Base-by-base conservation (phyloP, 2,797 vertebrate species). In the Phylloscopus collybita region DNA sequence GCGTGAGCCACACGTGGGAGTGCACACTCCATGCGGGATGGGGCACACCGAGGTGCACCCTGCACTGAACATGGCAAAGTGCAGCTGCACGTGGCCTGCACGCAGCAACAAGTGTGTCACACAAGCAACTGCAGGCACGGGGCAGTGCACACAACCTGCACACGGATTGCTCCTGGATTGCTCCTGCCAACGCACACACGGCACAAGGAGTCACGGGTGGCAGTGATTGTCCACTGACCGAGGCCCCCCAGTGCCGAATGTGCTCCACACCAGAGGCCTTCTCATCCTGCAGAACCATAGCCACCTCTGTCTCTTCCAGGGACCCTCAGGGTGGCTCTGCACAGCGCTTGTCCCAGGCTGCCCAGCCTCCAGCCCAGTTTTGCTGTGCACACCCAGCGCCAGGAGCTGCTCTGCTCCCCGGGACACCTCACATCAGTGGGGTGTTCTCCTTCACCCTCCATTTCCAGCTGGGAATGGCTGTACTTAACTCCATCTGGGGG, bases 91-190 rank as follows among this genome's bases (percentile, higher is more conserved):
- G 1, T 9, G 40, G 30, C 7, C 19, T 16, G 34, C 40, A 12
- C 0, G 0, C 42, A 38, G 62, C 30, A 44, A 9, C 34, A 8
- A 0, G 11, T 45, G 4, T 4, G 11, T 16, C 6, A 30, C 47
- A 30, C 13, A 1, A 9, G 4, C 29, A 13, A 15, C 1, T 13
- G 38, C 53, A 5, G 5, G 12, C 21, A 16, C 10, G 6, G 13
- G 7, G 13, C 25, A 7, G 21, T 1, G 3, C 20, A 7, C 32
- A 12, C 56, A 5, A 13, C 14, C 9, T 6, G 54, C 61, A n/a
- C 22, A 3, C 0, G 1, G 51, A 16, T 1, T 36, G n/a, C 18
- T 13, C 9, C 6, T 4, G 1, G 51, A 16, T 1, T 36, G n/a
- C 18, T 13, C 9, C 6, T 4, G 7, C 57, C 53, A n/a, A 6